Base-by-base conservation (phyloP, 2,113 vertebrate species). In the Corythornis cristatus region DNA sequence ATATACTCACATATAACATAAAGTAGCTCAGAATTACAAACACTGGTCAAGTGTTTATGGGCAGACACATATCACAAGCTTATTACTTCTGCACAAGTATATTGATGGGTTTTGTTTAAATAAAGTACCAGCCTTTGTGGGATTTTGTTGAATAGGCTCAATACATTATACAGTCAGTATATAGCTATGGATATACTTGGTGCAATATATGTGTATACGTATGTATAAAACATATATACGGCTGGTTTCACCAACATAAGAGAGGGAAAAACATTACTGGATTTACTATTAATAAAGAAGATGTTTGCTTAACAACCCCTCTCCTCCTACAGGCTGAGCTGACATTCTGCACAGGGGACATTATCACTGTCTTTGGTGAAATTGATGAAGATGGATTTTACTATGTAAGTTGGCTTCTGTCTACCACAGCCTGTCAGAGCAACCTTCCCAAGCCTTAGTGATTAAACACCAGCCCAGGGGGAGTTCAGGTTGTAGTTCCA, bases 381-480 rank as follows among this genome's bases (percentile, higher is more conserved):
- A 99, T 99, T 8, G 99, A 99, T 82, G 99, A 99, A 98, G 99
- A 99, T 83, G 99, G 99, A 22, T 99, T 99, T 98, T 99, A 99
- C 86, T 99, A 99, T 9, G 99, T 99, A 95, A 99, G 99, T 99
- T 86, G 86, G 29, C 8, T 56, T 20, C 79, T 20, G 12, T 31
- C 45, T n/a, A 11, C 56, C 20, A 2, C 53, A 19, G 9, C 4
- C 42, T 5, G 12, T 22, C 5, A 16, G 37, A 54, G 19, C 66
- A 8, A 2, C 3, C 22, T 4, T 7, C 45, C 3, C 4, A 5
- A 6, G 29, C 43, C 3, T 1, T 31, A n/a, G 4, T 5, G 3
- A 4, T 4, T n/a, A 33, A 11, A 4, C 6, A 5, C 5, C 18
- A 31, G n/a, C n/a, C 46, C 4, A 2, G 68, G 64, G 23, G 80